These are phyloP conservation scores for Epistrophe eligans DNA, from an alignment of 2,888 invertebrate species.

Conservation along the genomic window DNA sequence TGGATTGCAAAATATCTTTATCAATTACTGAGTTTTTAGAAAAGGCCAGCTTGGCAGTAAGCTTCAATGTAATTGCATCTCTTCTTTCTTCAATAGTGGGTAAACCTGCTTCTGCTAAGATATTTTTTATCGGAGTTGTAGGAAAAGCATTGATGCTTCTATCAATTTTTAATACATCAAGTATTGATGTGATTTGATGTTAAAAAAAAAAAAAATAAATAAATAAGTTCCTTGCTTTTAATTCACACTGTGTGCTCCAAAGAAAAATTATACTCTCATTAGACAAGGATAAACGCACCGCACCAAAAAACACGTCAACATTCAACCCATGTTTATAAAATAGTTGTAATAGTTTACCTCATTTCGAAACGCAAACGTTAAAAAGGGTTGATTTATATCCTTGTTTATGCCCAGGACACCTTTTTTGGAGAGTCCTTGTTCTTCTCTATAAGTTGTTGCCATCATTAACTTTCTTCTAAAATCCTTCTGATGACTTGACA, in stretches of 20 bases:
- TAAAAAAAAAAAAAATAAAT: no score
- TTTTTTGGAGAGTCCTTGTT: conserved; percentile 27
- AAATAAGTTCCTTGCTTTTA: neutral
- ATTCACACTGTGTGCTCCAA: conserved; percentile 20
- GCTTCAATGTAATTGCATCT: neutral
- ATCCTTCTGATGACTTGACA: conserved; percentile 82
- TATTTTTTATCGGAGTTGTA: conserved; percentile 4
- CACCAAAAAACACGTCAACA: conserved; percentile 17
- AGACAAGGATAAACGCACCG: conserved; percentile 52
- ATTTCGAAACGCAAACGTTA: conserved; percentile 7
- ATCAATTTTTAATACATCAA: neutral
- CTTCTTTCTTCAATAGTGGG: no score
- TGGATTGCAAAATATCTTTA: neutral
- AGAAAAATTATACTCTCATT: conserved; percentile 70
- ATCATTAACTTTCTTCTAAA: conserved; percentile 35
- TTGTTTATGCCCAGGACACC: conserved; percentile 63
- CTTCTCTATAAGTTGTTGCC: conserved; percentile 12
- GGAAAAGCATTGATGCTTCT: conserved; percentile 11
- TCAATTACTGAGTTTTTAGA: conserved; percentile 1
- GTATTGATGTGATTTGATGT: no score
- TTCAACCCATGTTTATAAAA: conserved; percentile 42
- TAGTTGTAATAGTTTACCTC: conserved; percentile 69
- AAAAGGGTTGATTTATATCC: conserved; percentile 75
- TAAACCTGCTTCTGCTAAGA: neutral
- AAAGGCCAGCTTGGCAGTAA: neutral